Evolutionary conservation across 2,113 vertebrate genomes (phyloP).

Genomic region (Corydoras maculifer): DNA sequence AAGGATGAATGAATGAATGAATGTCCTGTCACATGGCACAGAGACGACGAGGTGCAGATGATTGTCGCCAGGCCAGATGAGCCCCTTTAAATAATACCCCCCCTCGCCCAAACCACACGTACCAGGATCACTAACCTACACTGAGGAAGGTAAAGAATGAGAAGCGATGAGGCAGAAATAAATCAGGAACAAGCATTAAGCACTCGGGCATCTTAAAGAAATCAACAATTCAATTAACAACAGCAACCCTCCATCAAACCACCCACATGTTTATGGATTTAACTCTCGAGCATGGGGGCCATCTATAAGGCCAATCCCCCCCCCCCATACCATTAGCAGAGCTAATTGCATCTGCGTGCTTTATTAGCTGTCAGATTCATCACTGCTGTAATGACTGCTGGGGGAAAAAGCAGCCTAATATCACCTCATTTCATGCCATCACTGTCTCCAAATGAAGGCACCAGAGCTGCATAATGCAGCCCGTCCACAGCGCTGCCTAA

Average conservation of each 20-base stretch:
- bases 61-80: constrained; percentile 8
- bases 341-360: constrained; percentile 23
- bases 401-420: not conserved
- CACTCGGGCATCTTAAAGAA: not conserved
- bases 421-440: constrained; percentile 9
- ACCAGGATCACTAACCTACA: not conserved
- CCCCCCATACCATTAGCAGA: not conserved
- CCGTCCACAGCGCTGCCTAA: too few species aligned
- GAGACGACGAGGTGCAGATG: constrained; percentile 14
- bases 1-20: too few species aligned
- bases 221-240: constrained; percentile 12
- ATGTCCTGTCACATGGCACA: not conserved
- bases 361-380: constrained; percentile 19
- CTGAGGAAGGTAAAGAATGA: not conserved
- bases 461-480: too few species aligned
- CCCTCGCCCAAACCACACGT: not conserved
- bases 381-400: too few species aligned
- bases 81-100: constrained; percentile 22
- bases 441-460: too few species aligned
- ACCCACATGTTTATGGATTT: constrained; percentile 3
- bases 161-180: not conserved
- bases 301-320: constrained; percentile 3
- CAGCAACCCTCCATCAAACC: not conserved
- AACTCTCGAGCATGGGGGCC: not conserved
- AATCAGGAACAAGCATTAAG: not conserved